A percentile compares a stretch with the other conserved stretches of the same genome.
Conservation (phyloP, 53 echinoderm and acorn worm genomes). For the Henricia sp. region DNA sequence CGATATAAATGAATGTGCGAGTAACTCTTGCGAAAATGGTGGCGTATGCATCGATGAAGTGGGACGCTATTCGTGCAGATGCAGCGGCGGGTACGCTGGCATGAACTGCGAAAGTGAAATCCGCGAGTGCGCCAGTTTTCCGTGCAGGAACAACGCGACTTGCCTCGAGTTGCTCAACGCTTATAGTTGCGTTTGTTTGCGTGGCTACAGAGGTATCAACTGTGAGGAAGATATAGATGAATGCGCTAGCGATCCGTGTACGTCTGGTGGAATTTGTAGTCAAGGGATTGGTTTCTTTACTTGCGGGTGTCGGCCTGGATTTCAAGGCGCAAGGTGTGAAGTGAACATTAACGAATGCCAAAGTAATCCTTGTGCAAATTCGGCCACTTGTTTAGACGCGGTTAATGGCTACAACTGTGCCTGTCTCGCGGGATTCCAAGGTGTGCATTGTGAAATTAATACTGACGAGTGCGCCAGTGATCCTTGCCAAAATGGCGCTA, state of each 20-base stretch:
- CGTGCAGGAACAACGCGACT: constrained; percentile 53
- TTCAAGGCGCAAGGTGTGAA: constrained; percentile 36
- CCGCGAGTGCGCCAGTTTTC: constrained; percentile 44
- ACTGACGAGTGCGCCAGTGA: constrained; percentile 63
- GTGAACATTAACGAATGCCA: constrained; percentile 55
- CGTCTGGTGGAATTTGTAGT: constrained; percentile 30
- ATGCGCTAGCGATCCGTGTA: constrained; percentile 57
- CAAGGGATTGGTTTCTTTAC: constrained; percentile 21
- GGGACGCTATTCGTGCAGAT: constrained; percentile 41
- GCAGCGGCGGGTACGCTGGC: constrained; percentile 46
- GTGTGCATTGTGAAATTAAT: constrained; percentile 54
- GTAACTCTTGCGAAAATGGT: constrained; percentile 56
- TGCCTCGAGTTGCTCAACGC: constrained; percentile 49
- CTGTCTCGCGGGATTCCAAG: constrained; percentile 54
- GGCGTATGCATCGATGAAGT: constrained; percentile 38
- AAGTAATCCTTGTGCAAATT: constrained; percentile 51
- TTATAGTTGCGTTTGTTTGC: constrained; percentile 46
- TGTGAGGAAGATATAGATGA: constrained; percentile 68
- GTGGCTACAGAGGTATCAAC: constrained; percentile 39
- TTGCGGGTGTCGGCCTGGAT: constrained; percentile 50
- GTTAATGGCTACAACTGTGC: constrained; percentile 39
- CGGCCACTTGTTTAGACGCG: constrained; percentile 43
- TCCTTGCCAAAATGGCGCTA: constrained; percentile 62
- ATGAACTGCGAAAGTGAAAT: constrained; percentile 57
- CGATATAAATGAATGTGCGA: constrained; percentile 54